phyloP scores from a whole-genome alignment of 35 echinoderm and acorn worm genomes.

The Chiridota heheva region DNA sequence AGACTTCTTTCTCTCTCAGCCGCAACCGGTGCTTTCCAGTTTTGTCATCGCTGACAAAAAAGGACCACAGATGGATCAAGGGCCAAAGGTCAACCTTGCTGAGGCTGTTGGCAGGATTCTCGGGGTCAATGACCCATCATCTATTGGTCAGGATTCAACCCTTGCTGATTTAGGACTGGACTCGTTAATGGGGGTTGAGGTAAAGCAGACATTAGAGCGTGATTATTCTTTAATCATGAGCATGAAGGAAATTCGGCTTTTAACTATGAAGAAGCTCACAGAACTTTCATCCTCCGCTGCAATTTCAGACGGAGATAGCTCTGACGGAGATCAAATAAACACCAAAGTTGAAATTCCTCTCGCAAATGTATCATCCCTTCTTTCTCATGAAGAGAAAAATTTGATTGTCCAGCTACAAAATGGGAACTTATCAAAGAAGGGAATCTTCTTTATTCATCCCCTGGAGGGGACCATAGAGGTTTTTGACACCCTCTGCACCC shows the following conservation, averaged over 20 bases:
- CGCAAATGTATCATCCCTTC: slow-evolving; percentile 59
- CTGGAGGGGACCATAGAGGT: slow-evolving; percentile 69
- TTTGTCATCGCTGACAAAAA: slow-evolving; percentile 58
- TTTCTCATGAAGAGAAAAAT: not conserved
- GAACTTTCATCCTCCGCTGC: slow-evolving; percentile 21
- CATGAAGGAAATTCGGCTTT: slow-evolving; percentile 73
- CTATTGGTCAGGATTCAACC: slow-evolving; percentile 62
- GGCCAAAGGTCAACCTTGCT: slow-evolving; percentile 32
- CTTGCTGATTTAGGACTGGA: slow-evolving; percentile 83
- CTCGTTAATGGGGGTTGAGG: slow-evolving; percentile 86
- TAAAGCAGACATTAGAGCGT: slow-evolving; percentile 83
- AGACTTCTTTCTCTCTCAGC: slow-evolving; percentile 69
- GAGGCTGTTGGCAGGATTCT: slow-evolving; percentile 76
- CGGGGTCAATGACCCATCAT: slow-evolving; percentile 59
- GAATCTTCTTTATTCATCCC: slow-evolving; percentile 74
- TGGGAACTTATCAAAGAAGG: not conserved
- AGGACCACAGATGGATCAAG: not conserved
- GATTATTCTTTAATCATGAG: slow-evolving; percentile 68
- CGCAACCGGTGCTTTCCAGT: slow-evolving; percentile 69
- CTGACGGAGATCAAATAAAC: slow-evolving; percentile 5
- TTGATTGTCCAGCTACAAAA: slow-evolving; percentile 31
- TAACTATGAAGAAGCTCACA: slow-evolving; percentile 70
- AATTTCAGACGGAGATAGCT: not conserved
- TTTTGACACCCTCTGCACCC: slow-evolving; percentile 33
- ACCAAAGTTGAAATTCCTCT: slow-evolving; percentile 5